Evolutionary conservation across 1,140 invertebrate species (phyloP), one percentile per base, ranked within the genome.

Genomic region (Zaprionus taronus): DNA sequence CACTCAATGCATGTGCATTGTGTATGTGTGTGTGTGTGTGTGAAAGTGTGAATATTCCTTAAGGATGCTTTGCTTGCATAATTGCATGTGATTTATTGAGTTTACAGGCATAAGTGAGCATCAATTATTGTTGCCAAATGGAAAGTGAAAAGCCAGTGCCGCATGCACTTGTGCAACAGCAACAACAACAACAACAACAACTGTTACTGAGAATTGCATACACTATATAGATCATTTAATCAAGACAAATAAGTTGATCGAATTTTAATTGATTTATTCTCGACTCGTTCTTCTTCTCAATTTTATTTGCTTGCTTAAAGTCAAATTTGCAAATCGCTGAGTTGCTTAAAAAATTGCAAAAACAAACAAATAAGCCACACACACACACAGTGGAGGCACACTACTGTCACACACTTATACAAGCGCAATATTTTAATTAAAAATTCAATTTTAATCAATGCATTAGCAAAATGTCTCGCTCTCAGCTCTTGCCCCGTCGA

Each of bases 391-490:
- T 31, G 4, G 7, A 12, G 49, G 38, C 22, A 51, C 12, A 62
- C 22, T n/a, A 57, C 68, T 31, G 7, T 47, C n/a, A 17, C 34
- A 12, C 2, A 62, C 57, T 22, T 22, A 53, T 56, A 49, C 47
- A 41, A 44, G 44, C 62, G 60, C 80, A 78, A 91, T 91, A 91
- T 91, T 91, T 91, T 91, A 91, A 91, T 91, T 91, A 91, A 91
- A 91, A 91, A 91, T 91, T 91, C 89, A 91, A 91, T 91, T 91
- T 91, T 91, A 91, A 91, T 91, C 89, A 91, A 91, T 91, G 89
- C 89, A 91, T 91, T 91, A 91, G 89, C 81, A 90, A 89, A 89
- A 89, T 89, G 85, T 90, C 85, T 89, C 85, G 85, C 81, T 89
- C 80, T 83, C 79, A 83, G 83, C 76, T 73, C 63, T 47, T 24